phyloP scores from a whole-genome alignment of 2,888 invertebrate genomes.

The Spatulosminthurus flaviceps region DNA sequence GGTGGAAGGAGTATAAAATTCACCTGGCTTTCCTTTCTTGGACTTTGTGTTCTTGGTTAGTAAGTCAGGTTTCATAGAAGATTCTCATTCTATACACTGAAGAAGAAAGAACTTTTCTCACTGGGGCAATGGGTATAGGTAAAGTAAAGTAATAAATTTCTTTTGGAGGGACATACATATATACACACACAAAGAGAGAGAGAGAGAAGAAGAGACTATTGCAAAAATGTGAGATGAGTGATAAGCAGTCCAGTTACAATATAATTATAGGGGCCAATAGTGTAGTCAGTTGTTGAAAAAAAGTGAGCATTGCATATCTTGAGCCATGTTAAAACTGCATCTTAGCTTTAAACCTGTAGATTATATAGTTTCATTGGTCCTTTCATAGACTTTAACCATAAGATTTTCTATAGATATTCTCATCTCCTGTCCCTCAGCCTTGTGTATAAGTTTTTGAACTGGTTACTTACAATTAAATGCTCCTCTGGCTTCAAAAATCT shows the following conservation, averaged over 20 bases:
- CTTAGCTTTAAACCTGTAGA: no score
- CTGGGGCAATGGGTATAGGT: slow-evolving; percentile 36
- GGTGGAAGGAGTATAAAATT: background rate
- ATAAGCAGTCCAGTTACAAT: slow-evolving; percentile 36
- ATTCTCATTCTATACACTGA: no score
- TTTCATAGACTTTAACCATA: no score
- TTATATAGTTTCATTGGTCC: no score
- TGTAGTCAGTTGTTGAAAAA: background rate
- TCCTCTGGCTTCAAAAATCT: no score
- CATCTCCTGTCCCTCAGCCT: no score
- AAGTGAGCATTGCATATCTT: background rate
- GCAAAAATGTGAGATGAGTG: slow-evolving; percentile 39
- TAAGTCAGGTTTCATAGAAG: background rate
- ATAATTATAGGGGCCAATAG: slow-evolving; percentile 23
- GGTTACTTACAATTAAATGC: slow-evolving; percentile 19
- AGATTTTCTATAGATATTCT: no score
- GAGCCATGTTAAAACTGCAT: background rate
- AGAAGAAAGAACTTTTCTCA: no score
- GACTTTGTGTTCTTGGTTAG: no score
- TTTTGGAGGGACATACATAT: slow-evolving; percentile 6
- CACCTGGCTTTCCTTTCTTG: no score
- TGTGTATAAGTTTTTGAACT: slow-evolving; percentile 15
- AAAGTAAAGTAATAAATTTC: slow-evolving; percentile 36
- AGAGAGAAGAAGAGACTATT: no score
- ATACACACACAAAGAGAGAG: no score